Evolutionary conservation across 1,140 invertebrate genomes (phyloP), one percentile per base, ranked within the genome.

Genomic region (Hydropsyche tenuis): DNA sequence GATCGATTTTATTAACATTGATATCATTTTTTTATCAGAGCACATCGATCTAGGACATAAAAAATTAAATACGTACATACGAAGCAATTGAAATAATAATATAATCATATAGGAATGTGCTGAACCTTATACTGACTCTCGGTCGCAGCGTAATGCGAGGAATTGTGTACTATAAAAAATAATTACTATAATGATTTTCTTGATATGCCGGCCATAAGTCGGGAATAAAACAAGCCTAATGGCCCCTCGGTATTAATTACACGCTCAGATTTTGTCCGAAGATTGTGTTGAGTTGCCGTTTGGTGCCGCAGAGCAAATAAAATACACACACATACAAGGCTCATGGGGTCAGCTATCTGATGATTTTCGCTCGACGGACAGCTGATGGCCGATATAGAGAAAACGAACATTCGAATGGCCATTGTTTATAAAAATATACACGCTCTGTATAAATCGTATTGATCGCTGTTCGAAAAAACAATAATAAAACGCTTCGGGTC

Each of bases 171-270:
- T 53, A 53, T 53, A 53, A 53, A 53, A 53, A 48, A 53, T 18
- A 48, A 53, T 18, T 18, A 18, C 48, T 53, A 18, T 53, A 53
- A 53, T 18, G 48, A 53, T 53, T 53, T 53, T 53, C 48, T 53
- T 53, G 48, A 53, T 53, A 53, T 53, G 48, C 16, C 9, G 48
- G 48, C 48, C 9, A 20, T 53, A 53, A 53, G 48, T 53, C 48
- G 48, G 48, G 48, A 53, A 53, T 53, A 53, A 53, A 53, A 53
- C 48, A 53, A 53, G 48, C 48, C 48, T 53, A 53, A 53, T 53
- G 48, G 48, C 48, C 48, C 20, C 48, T 53, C 16, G 48, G 48
- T 53, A 53, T 53, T 53, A 53, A 53, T 53, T 53, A 53, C 48
- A 53, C 48, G 48, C 16, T 53, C 48, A 53, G 48, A 53, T 53